phyloP scores from a whole-genome alignment of 2,113 vertebrate species.

The Paratilapia polleni region DNA sequence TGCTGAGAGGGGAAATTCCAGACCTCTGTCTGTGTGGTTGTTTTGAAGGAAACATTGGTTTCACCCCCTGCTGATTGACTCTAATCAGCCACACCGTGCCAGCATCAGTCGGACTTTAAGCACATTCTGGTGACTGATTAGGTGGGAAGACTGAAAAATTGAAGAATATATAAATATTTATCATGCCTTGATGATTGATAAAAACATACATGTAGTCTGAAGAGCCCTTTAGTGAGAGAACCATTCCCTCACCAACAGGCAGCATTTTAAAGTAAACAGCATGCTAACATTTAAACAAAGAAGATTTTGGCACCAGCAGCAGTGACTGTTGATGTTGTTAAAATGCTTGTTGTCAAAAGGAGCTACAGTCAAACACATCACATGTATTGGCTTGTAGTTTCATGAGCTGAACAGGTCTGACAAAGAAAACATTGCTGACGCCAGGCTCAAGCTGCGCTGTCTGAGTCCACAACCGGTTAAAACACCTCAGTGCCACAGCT shows the following conservation, averaged over 20 bases:
- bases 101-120: constrained; percentile 54
- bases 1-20: constrained; percentile 51
- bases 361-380: constrained; percentile 25
- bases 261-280: constrained; percentile 1
- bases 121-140: constrained; percentile 69
- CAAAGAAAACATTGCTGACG: constrained; percentile 60
- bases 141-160: constrained; percentile 56
- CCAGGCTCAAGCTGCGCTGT: constrained; percentile 59
- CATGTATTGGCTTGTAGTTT: constrained; percentile 65
- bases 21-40: constrained; percentile 54
- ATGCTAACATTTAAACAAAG: background rate
- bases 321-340: constrained; percentile 21
- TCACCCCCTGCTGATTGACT: constrained; percentile 77
- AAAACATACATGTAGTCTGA: constrained; percentile 7
- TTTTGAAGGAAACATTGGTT: constrained; percentile 64
- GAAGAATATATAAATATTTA: constrained; percentile 70
- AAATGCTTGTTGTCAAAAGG: constrained; percentile 37
- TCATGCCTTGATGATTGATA: constrained; percentile 10
- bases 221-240: background rate
- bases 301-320: background rate
- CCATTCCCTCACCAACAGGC: background rate
- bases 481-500: constrained; percentile 53
- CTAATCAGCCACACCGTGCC: constrained; percentile 73
- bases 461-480: constrained; percentile 70
- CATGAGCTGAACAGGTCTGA: constrained; percentile 58